Conservation (phyloP, 2,888 invertebrate species). For the Taphrorychus bicolor region DNA sequence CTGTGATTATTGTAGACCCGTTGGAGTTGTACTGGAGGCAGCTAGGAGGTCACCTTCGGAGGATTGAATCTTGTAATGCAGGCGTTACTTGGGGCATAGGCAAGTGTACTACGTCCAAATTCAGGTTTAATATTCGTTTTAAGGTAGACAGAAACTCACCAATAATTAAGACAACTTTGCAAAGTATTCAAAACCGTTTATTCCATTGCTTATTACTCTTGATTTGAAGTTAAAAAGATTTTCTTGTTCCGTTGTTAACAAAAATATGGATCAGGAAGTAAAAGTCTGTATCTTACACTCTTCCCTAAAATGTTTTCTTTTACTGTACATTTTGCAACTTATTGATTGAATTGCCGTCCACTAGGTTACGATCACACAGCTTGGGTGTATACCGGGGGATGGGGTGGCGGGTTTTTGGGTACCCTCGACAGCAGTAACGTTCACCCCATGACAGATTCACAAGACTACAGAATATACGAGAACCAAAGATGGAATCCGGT, state of each 20-base stretch:
- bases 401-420: slow-evolving; percentile 84
- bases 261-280: too few relatives aligned
- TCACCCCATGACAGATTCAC: slow-evolving; percentile 82
- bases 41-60: slow-evolving; percentile 84
- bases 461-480: slow-evolving; percentile 89
- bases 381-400: slow-evolving; percentile 91
- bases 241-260: too few relatives aligned
- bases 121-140: too few relatives aligned
- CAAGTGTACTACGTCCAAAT: not conserved
- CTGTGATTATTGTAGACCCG: slow-evolving; percentile 69
- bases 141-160: too few relatives aligned
- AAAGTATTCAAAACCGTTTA: too few relatives aligned
- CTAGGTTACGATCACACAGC: slow-evolving; percentile 79
- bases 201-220: too few relatives aligned
- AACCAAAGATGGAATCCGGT: slow-evolving; percentile 95
- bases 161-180: too few relatives aligned
- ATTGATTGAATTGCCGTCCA: not conserved
- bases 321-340: not conserved
- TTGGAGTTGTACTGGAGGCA: slow-evolving; percentile 85
- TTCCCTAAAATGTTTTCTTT: too few relatives aligned
- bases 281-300: too few relatives aligned
- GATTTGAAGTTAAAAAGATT: too few relatives aligned
- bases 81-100: slow-evolving; percentile 94
- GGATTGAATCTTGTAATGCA: slow-evolving; percentile 75
- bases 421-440: slow-evolving; percentile 66